phyloP scores from a whole-genome alignment of 2,113 vertebrate species.

The Loxodonta africana region DNA sequence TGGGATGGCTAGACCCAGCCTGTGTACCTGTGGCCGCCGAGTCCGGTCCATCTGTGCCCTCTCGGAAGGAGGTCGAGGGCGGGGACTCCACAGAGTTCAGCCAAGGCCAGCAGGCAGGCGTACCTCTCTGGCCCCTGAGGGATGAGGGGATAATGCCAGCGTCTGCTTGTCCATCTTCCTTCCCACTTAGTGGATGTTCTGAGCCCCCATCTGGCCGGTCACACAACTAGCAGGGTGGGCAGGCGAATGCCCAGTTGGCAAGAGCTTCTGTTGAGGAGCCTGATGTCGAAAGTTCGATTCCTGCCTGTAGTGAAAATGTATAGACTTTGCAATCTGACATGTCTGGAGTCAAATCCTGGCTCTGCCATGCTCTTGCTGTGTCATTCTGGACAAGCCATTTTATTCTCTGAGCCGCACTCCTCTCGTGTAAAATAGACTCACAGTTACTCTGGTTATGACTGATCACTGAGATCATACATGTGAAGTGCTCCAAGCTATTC shows the following conservation, averaged over 20 bases:
- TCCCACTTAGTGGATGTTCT: background rate
- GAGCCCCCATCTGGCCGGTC: background rate
- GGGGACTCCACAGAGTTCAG: background rate
- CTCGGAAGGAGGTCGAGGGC: background rate
- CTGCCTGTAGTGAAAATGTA: background rate
- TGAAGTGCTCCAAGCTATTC: background rate
- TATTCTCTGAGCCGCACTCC: background rate
- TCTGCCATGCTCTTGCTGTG: background rate
- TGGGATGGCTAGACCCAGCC: conserved; percentile 80
- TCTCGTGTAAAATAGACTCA: background rate
- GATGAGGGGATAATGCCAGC: background rate
- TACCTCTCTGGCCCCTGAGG: background rate
- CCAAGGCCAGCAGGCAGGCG: background rate
- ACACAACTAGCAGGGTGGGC: background rate
- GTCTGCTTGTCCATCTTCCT: background rate
- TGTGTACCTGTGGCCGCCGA: conserved; percentile 35
- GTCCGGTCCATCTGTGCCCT: background rate
- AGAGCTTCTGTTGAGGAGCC: background rate
- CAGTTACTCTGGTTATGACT: background rate
- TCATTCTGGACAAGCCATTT: background rate
- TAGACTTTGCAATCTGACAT: background rate
- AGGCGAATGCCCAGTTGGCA: background rate
- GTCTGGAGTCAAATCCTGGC: background rate
- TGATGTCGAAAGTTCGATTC: background rate
- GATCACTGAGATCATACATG: background rate